Base-by-base conservation (phyloP, 2,888 invertebrate genomes). In the Neocrepidodera transversa region DNA sequence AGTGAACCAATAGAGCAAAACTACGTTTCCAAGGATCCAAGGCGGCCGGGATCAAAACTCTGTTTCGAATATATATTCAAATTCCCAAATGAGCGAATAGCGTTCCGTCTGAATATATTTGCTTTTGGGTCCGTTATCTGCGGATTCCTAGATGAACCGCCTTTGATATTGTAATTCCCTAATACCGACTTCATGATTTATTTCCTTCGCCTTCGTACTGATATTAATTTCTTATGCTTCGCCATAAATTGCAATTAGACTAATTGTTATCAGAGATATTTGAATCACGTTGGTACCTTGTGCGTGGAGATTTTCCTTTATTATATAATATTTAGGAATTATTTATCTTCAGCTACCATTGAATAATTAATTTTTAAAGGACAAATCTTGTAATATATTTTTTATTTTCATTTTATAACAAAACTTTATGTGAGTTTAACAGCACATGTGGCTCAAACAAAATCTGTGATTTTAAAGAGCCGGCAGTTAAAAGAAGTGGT, bases 121-220 rank as follows among this genome's bases (percentile, higher is more conserved):
- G 67, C 67, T 74, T 73, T 74, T n/a, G n/a, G 73, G 71, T 71
- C 71, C 71, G 73, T 76, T 76, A 76, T 76, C 76, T 74, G 69
- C 62, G 65, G 69, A 75, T 75, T 76, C 75, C 71, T 73, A 75
- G 76, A 77, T 76, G 76, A 75, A 76, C 72, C 74, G 73, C 78
- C 78, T 78, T 78, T 78, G 78, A 78, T 78, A 78, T 78, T 78
- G 75, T 76, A 78, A 78, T 78, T 76, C 75, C 74, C 75, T 76
- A 72, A 71, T 74, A 73, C 73, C 74, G 73, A 75, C 71, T 76
- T 76, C 70, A 78, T 78, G 77, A 78, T 77, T 77, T 77, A 77
- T 77, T 74, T 74, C 75, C 72, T 73, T n/a, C n/a, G n/a, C 68
- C 69, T 71, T 72, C 69, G 69, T 72, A 54, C 60, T 60, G 65